phyloP scores from a whole-genome alignment of 1,140 invertebrate genomes.

The Pristionchus pacificus region DNA sequence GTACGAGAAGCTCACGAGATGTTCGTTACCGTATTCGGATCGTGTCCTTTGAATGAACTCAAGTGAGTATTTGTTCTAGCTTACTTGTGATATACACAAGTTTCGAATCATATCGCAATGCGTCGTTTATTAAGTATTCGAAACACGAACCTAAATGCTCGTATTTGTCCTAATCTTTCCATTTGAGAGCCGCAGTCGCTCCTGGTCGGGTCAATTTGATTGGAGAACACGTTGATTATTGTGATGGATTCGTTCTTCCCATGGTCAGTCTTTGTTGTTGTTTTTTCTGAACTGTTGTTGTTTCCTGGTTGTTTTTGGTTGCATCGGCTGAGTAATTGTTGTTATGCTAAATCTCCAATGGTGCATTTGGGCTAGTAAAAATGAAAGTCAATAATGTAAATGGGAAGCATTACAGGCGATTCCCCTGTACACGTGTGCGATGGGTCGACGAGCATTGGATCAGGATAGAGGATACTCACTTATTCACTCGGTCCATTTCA shows the following conservation, averaged over 20 bases:
- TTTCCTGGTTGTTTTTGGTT: neutral
- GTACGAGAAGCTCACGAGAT: neutral
- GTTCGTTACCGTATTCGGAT: neutral
- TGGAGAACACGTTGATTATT: conserved; percentile 20
- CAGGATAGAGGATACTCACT: conserved; percentile 1
- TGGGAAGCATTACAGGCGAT: conserved; percentile 4
- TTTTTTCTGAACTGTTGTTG: neutral
- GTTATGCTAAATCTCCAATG: no score
- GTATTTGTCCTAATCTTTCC: no score
- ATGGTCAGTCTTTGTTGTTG: conserved; percentile 15
- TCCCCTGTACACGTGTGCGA: conserved; percentile 10
- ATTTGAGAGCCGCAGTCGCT: conserved; percentile 7
- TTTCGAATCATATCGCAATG: no score
- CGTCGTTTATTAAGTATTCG: no score
- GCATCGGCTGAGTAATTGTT: no score
- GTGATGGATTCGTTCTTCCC: conserved; percentile 23
- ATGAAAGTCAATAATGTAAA: neutral
- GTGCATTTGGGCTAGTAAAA: no score
- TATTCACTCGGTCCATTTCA: conserved; percentile 6
- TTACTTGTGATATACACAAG: no score
- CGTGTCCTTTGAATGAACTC: neutral
- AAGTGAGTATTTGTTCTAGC: neutral
- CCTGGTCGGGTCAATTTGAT: conserved; percentile 22
- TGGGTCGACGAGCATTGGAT: conserved; percentile 2
- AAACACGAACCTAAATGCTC: no score